phyloP scores from a whole-genome alignment of 2,888 invertebrate genomes.

The Cynaeus angustus region DNA sequence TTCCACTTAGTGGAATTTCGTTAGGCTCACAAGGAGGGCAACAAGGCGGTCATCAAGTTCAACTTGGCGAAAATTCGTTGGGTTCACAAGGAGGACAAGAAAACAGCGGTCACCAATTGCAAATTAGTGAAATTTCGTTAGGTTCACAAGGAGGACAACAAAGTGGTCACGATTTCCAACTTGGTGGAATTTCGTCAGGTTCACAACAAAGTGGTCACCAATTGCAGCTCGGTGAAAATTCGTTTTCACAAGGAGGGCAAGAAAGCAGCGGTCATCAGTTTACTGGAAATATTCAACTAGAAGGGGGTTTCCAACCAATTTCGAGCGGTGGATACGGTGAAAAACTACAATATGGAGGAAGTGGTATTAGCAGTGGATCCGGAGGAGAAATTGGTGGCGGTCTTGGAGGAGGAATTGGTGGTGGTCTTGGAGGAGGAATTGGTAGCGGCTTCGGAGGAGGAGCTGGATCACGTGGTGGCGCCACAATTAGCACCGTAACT shows the following conservation, averaged over 20 bases:
- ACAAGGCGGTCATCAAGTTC: no score
- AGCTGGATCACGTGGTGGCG: conserved; percentile 5
- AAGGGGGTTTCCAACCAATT: conserved; percentile 3
- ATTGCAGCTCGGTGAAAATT: not conserved
- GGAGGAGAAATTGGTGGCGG: conserved; percentile 35
- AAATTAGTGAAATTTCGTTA: no score
- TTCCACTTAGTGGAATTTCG: no score
- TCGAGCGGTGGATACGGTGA: conserved; percentile 20
- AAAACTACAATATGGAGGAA: conserved; percentile 1
- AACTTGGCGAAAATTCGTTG: no score
- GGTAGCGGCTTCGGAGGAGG: conserved; percentile 54
- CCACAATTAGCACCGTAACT: conserved; percentile 65
- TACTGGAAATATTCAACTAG: conserved; percentile 7
- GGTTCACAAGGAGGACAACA: no score
- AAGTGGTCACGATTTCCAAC: no score
- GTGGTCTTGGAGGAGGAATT: conserved; percentile 44
- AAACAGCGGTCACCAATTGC: no score
- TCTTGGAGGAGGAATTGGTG: conserved; percentile 43
- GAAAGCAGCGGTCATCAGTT: not conserved
- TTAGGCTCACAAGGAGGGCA: no score
- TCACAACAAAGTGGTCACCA: not conserved
- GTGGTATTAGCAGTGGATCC: no score
- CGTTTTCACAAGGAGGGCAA: not conserved
- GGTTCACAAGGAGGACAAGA: no score
- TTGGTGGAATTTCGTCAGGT: no score